Percentiles rank a stretch among this genome's conserved stretches.
phyloP scores from a whole-genome alignment of 2,113 vertebrate species.

The Neomonachus schauinslandi region DNA sequence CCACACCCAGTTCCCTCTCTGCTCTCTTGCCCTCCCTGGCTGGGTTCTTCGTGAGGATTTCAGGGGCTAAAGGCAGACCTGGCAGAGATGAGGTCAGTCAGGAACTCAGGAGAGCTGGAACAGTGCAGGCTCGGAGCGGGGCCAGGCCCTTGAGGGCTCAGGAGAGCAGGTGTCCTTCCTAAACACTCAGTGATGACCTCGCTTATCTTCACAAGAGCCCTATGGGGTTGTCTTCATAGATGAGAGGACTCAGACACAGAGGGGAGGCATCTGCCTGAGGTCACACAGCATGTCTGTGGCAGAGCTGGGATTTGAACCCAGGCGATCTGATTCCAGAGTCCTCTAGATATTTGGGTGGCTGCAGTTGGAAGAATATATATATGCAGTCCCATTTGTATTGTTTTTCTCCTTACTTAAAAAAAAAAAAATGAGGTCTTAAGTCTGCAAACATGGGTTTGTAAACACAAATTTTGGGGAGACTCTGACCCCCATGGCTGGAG shows the following conservation, averaged over 20 bases:
- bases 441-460: neutral
- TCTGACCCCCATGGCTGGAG: neutral
- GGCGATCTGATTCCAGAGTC: neutral
- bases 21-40: neutral
- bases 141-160: neutral
- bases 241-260: neutral
- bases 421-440: neutral
- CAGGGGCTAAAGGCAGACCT: neutral
- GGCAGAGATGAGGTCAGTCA: neutral
- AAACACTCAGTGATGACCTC: neutral
- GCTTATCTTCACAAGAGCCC: neutral
- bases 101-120: neutral
- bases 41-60: neutral
- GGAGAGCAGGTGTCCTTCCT: neutral
- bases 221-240: neutral
- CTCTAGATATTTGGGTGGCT: neutral
- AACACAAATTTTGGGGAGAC: neutral
- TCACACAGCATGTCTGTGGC: neutral
- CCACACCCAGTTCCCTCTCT: neutral
- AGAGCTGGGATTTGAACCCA: neutral
- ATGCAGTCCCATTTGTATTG: neutral
- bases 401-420: neutral
- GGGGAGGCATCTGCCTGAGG: neutral
- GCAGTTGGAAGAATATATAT: neutral
- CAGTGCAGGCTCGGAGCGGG: fast-evolving